Evolutionary conservation across 2,888 invertebrate genomes (phyloP).

Genomic region (Meandrusa payeni): DNA sequence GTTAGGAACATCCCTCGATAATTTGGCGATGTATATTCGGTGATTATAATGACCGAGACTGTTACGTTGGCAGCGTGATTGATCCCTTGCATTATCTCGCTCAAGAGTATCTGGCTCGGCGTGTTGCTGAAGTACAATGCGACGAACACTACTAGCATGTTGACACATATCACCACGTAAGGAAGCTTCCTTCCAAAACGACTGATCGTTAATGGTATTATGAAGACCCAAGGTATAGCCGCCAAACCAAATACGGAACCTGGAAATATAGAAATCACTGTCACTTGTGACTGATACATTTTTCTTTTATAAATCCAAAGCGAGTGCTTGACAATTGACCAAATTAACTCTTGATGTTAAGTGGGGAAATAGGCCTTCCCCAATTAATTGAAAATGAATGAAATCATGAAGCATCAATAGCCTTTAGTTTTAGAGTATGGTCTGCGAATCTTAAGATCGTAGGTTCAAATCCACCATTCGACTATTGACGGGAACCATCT

Average conservation of each 20-base stretch:
- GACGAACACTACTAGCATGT: constrained; percentile 31
- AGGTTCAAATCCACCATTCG: too few species aligned
- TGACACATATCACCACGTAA: constrained; percentile 31
- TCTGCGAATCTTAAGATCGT: too few species aligned
- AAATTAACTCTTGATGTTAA: too few species aligned
- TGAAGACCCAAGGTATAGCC: constrained; percentile 38
- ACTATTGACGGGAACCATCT: too few species aligned
- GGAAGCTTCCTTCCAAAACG: constrained; percentile 37
- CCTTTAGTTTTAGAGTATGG: too few species aligned
- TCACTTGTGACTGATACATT: too few species aligned
- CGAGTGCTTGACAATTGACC: too few species aligned
- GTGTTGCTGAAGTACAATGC: constrained; percentile 34
- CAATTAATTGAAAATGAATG: too few species aligned
- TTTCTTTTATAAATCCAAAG: too few species aligned
- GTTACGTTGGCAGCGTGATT: constrained; percentile 34
- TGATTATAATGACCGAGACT: constrained; percentile 32
- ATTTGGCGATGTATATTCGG: constrained; percentile 37
- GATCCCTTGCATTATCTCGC: constrained; percentile 39
- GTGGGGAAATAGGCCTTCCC: too few species aligned
- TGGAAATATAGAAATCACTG: constrained; percentile 35
- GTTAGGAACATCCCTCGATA: constrained; percentile 38
- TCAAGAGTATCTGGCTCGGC: constrained; percentile 35
- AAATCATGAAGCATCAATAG: too few species aligned
- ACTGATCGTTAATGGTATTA: constrained; percentile 33
- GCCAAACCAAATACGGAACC: constrained; percentile 39